A percentile compares a stretch with the other conserved stretches of the same genome.
phyloP scores from a whole-genome alignment of 2,888 invertebrate genomes.

The Micropterix aruncella region DNA sequence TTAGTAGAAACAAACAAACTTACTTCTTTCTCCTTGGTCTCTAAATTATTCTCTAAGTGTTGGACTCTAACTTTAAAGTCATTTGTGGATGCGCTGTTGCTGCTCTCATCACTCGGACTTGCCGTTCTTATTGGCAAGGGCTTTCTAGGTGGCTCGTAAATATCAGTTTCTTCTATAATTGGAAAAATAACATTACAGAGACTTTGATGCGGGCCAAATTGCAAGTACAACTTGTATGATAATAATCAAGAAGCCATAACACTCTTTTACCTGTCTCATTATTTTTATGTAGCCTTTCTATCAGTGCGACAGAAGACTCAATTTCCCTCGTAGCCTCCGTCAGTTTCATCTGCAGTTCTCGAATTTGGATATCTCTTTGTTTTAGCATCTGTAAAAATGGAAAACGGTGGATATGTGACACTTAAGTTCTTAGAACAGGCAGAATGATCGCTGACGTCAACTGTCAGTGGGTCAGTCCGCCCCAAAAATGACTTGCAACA shows the following conservation, averaged over 20 bases:
- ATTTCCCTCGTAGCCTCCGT: slow-evolving; percentile 63
- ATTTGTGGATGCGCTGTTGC: not conserved
- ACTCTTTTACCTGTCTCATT: too few relatives aligned
- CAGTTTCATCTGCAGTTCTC: slow-evolving; percentile 58
- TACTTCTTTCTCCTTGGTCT: not conserved
- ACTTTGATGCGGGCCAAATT: too few relatives aligned
- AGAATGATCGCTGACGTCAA: too few relatives aligned
- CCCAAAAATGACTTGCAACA: too few relatives aligned
- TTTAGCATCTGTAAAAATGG: slow-evolving; percentile 32
- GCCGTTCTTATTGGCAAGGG: slow-evolving; percentile 1
- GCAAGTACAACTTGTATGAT: too few relatives aligned
- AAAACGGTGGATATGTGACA: too few relatives aligned
- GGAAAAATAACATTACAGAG: too few relatives aligned
- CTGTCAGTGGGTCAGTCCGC: too few relatives aligned
- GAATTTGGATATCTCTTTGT: slow-evolving; percentile 53
- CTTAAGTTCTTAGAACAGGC: too few relatives aligned
- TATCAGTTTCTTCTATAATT: too few relatives aligned
- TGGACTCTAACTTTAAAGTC: not conserved
- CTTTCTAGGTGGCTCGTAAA: too few relatives aligned
- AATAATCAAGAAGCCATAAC: too few relatives aligned
- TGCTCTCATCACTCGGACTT: not conserved
- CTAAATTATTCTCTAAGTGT: not conserved
- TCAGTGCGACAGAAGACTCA: slow-evolving; percentile 50
- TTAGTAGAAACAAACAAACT: not conserved
- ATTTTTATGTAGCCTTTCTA: slow-evolving; percentile 51